phyloP scores from a whole-genome alignment of 2,888 invertebrate genomes.

The Brachynemurus nebulosus region DNA sequence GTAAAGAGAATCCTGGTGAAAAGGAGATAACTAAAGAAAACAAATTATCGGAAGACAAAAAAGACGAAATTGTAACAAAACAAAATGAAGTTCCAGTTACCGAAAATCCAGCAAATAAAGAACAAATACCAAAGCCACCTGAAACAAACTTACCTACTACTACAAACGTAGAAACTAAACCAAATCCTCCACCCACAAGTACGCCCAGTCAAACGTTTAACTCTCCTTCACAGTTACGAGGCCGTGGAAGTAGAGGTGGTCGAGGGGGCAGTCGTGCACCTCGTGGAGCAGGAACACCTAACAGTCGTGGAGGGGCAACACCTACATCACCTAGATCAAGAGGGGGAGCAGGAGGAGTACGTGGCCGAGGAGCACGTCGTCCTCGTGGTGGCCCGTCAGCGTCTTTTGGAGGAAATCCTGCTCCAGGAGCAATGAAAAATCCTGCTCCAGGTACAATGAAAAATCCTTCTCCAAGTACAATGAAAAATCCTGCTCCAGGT shows the following conservation, averaged over 20 bases:
- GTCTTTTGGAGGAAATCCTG: slow-evolving; percentile 17
- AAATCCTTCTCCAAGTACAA: not conserved
- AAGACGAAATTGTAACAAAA: too few relatives aligned
- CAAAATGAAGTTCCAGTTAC: too few relatives aligned
- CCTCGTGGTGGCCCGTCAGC: slow-evolving; percentile 24
- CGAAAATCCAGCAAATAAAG: not conserved
- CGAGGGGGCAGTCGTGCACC: slow-evolving; percentile 5
- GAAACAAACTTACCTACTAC: not conserved
- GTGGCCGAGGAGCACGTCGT: not conserved
- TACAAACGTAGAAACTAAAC: not conserved
- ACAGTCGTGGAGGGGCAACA: not conserved
- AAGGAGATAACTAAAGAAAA: too few relatives aligned
- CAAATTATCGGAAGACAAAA: too few relatives aligned
- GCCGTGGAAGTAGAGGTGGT: slow-evolving; percentile 19
- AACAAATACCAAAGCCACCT: not conserved
- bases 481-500: not conserved
- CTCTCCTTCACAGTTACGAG: slow-evolving; percentile 7
- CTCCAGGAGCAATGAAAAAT: not conserved
- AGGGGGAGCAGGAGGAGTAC: not conserved
- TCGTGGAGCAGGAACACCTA: slow-evolving; percentile 3
- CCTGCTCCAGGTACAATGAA: not conserved
- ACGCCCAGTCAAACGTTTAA: not conserved
- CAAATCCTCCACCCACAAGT: not conserved
- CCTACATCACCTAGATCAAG: not conserved
- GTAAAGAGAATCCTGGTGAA: too few relatives aligned